Evolutionary conservation across 2,888 invertebrate genomes (phyloP), one percentile per base, ranked within the genome.

Genomic region (Cryptus viduatorius): DNA sequence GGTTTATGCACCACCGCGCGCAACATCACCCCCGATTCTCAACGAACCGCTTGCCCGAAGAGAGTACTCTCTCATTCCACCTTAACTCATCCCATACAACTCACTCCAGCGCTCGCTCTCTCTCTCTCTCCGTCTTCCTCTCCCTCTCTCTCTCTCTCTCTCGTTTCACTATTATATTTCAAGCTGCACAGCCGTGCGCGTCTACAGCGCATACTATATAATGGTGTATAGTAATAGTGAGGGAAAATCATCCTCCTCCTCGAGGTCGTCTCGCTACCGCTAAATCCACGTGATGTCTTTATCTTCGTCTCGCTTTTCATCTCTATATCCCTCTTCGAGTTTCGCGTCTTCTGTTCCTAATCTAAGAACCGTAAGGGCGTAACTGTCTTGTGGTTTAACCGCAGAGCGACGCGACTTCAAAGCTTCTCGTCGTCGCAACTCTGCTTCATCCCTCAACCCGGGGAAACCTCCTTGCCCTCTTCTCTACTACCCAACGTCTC

Each of bases 341-440:
- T 48, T 37, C 69, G 50, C 68, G 53, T 75, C 48, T 42, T 24
- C 31, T 16, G 19, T 37, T 5, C 16, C 7, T 31, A 76, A 65
- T 65, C 65, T 3, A 14, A 1, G 3, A n/a, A 29, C 12, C 64
- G 14, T 16, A 48, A n/a, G 24, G 37, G 75, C 16, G 19, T 31
- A 65, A 65, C 42, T 19, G 12, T 29, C 61, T 50, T 48, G 48
- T 24, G 64, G 37, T 76, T 44, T 78, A 59, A 59, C 48, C 69
- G 42, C 65, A 80, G 31, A 37, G 56, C 64, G 65, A 67, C 85
- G 37, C 5, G 84, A 89, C 88, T 88, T 90, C 88, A 89, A 90
- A 90, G 88, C 87, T 86, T 59, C 71, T 69, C 75, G 72, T 84
- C 69, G 65, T 65, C 77, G 31, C 72, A 42, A 37, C 16, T 16